Conservation (phyloP, 2,888 invertebrate species). For the Gerris lacustris region DNA sequence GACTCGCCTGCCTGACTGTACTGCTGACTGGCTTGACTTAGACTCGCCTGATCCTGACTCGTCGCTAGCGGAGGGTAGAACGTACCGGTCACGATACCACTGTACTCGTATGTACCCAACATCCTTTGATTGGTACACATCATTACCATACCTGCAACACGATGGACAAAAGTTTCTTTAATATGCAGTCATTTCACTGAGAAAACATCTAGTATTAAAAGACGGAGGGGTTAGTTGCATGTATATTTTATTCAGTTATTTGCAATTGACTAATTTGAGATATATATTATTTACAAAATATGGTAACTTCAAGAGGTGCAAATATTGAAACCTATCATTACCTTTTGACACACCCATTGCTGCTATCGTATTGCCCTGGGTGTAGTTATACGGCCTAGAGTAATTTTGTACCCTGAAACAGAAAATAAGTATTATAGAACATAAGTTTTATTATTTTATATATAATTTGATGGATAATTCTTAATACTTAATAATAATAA, state of each 20-base stretch:
- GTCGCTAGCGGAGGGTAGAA: constrained; percentile 80
- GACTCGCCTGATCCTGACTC: constrained; percentile 62
- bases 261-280: too few relatives aligned
- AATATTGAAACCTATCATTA: constrained; percentile 2
- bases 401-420: constrained; percentile 23
- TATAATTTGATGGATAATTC: not conserved
- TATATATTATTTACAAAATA: too few relatives aligned
- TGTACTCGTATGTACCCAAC: constrained; percentile 44
- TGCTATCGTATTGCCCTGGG: constrained; percentile 43
- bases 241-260: too few relatives aligned
- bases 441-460: constrained; percentile 23
- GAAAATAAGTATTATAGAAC: constrained; percentile 24
- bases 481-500: not conserved
- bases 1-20: constrained; percentile 14
- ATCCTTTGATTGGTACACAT: constrained; percentile 72
- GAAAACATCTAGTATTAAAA: too few relatives aligned
- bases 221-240: too few relatives aligned
- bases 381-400: constrained; percentile 21
- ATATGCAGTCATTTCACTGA: too few relatives aligned
- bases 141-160: constrained; percentile 58
- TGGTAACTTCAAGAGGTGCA: too few relatives aligned
- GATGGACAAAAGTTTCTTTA: too few relatives aligned
- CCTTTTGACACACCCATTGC: constrained; percentile 70
- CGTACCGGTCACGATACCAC: constrained; percentile 46
- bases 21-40: constrained; percentile 34